These are phyloP conservation scores for Tillus elongatus DNA, from an alignment of 2,888 invertebrate species.

Conservation along the genomic window DNA sequence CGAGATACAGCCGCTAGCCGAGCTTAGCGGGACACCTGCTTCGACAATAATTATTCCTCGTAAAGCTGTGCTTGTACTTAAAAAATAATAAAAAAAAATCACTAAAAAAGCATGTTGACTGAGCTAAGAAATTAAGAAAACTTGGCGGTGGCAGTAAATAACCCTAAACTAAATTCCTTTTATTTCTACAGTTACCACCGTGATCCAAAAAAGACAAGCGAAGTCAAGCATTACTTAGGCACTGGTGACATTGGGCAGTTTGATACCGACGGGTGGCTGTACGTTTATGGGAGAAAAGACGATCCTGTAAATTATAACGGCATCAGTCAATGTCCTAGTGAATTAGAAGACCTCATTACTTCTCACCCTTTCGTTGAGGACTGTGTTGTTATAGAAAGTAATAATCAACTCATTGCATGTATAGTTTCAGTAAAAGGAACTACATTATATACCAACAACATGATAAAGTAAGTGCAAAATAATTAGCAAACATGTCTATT, in stretches of 20 bases:
- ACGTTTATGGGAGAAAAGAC: constrained; percentile 28
- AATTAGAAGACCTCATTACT: constrained; percentile 30
- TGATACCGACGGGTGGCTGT: constrained; percentile 32
- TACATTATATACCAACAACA: constrained; percentile 20
- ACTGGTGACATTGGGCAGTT: constrained; percentile 33
- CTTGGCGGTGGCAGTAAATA: no score
- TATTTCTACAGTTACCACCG: constrained; percentile 31
- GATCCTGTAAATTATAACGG: constrained; percentile 29
- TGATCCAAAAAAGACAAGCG: constrained; percentile 22
- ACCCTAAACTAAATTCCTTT: no score
- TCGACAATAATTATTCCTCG: no score
- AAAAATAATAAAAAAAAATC: no score
- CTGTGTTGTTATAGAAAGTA: constrained; percentile 25
- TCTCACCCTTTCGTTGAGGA: constrained; percentile 28
- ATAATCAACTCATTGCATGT: constrained; percentile 26
- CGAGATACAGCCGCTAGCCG: no score
- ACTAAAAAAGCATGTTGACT: no score
- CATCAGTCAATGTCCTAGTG: constrained; percentile 20
- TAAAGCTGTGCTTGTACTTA: no score
- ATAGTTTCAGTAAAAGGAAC: constrained; percentile 23
- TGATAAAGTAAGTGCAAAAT: constrained; percentile 26
- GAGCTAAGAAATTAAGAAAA: no score
- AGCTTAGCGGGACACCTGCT: no score
- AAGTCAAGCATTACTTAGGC: constrained; percentile 28
- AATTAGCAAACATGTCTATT: no score